Evolutionary conservation across 2,797 vertebrate species (phyloP), one percentile per base, ranked within the genome.

Genomic region (Sus cebifrons): DNA sequence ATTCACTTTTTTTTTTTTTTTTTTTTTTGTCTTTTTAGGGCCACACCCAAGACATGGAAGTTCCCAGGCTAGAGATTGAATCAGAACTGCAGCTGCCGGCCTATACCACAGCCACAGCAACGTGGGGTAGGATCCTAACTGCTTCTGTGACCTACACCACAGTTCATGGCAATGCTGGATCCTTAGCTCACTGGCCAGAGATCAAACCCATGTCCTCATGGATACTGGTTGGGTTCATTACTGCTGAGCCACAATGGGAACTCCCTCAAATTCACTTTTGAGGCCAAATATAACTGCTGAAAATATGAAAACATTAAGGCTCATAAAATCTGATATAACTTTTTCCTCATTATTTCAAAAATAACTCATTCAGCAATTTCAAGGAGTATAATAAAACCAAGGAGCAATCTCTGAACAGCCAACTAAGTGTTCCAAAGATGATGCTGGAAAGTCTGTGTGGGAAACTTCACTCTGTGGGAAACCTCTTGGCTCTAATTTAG

Each of bases 271-370:
- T 90, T 94, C 49, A 88, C 94, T 90, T 70, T 62, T 56, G 16
- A 92, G 16, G 27, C 16, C 60, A 91, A 92, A 83, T 11, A 20
- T 29, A 82, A 81, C 56, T 86, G 16, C 2, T 86, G 27, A 84
- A 96, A 92, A 86, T 78, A 86, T 95, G 29, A 79, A 95, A 89
- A 62, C 58, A 58, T 32, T 87, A 81, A 95, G 18, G 18, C 18
- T 12, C 9, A 81, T 75, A 44, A 62, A 71, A 81, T 88, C 49
- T 90, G 17, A 14, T 68, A 29, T 52, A 77, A 88, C 16, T 15
- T 96, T 95, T 90, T 67, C 58, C n/a, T 64, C 2, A 8, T 88
- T 89, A 29, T 87, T 95, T 96, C 25, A 64, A 79, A 97, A 79
- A 49, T 58, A 93, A 70, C 29, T 75, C 65, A 64, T 52, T 89